Base-by-base conservation (phyloP, 2,888 invertebrate genomes). In the Koerneria pararmatus region DNA sequence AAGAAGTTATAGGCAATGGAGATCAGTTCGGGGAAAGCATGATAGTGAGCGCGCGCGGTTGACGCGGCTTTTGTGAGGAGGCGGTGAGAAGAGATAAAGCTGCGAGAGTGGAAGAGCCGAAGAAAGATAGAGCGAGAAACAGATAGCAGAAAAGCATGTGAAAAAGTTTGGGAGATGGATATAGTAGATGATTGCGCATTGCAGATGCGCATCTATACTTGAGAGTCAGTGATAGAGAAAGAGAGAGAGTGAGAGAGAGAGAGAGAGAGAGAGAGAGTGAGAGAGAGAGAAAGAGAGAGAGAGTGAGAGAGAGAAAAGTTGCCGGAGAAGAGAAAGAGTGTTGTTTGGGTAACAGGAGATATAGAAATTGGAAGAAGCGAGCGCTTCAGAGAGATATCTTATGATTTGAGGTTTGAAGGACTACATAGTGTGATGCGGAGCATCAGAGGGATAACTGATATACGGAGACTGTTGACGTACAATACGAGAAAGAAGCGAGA, bases 341-440 rank as follows among this genome's bases (percentile, higher is more conserved):
- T 8, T n/a, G n/a, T n/a, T n/a, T n/a, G n/a, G n/a, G n/a, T n/a
- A n/a, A n/a, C n/a, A 29, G 48, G 60, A 46, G 60, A 60, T 24
- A 60, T 19, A 60, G 60, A 60, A 48, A 60, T 37, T 24, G 60
- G 27, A 29, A 37, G 60, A 60, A 67, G 67, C 63, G 67, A 69
- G 67, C 67, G 67, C 54, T 53, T 64, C 65, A 68, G 67, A 61
- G 53, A 68, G 67, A 41, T 57, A 66, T n/a, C n/a, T n/a, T n/a
- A n/a, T n/a, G n/a, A n/a, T n/a, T n/a, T n/a, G n/a, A n/a, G n/a
- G n/a, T n/a, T n/a, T n/a, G n/a, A n/a, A n/a, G n/a, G n/a, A n/a
- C n/a, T n/a, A n/a, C n/a, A n/a, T n/a, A n/a, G n/a, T n/a, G n/a
- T n/a, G n/a, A n/a, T n/a, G n/a, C n/a, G n/a, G n/a, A n/a, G n/a